These are phyloP conservation scores for Trachelus iudaicus DNA, from an alignment of 2,888 invertebrate species.

Conservation along the genomic window DNA sequence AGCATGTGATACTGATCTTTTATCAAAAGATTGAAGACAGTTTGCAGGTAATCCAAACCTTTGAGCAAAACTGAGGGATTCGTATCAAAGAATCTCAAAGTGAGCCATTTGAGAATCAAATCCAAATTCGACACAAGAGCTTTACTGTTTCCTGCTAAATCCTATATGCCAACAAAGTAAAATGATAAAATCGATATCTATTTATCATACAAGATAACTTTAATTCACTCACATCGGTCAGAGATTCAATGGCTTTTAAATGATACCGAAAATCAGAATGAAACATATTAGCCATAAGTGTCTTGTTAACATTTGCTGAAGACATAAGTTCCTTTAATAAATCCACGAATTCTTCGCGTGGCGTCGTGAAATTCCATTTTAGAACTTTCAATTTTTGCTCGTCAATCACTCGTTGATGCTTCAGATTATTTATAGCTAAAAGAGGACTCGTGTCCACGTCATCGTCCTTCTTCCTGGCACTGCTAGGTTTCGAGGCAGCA, in stretches of 20 bases:
- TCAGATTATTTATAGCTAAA: constrained; percentile 84
- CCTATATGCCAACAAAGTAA: constrained; percentile 59
- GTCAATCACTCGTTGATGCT: constrained; percentile 92
- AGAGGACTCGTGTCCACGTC: constrained; percentile 79
- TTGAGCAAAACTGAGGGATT: constrained; percentile 97
- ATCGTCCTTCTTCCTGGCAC: constrained; percentile 81
- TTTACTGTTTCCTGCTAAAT: constrained; percentile 80
- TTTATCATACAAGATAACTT: neutral
- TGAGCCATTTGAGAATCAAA: constrained; percentile 95
- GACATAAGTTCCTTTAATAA: constrained; percentile 91
- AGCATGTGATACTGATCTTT: constrained; percentile 86
- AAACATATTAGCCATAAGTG: constrained; percentile 91
- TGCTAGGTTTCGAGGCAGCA: constrained; percentile 46
- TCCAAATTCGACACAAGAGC: constrained; percentile 92
- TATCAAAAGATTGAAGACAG: constrained; percentile 84
- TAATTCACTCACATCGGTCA: constrained; percentile 73
- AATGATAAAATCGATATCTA: neutral
- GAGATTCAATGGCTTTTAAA: constrained; percentile 91
- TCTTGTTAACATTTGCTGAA: constrained; percentile 87
- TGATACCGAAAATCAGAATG: constrained; percentile 94
- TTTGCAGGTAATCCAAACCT: constrained; percentile 90
- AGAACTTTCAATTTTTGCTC: constrained; percentile 93
- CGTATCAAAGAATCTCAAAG: constrained; percentile 96
- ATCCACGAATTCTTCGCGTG: constrained; percentile 93
- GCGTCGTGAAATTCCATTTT: constrained; percentile 96